Base-by-base conservation (phyloP, 2,888 invertebrate genomes). In the Pollenia labialis region DNA sequence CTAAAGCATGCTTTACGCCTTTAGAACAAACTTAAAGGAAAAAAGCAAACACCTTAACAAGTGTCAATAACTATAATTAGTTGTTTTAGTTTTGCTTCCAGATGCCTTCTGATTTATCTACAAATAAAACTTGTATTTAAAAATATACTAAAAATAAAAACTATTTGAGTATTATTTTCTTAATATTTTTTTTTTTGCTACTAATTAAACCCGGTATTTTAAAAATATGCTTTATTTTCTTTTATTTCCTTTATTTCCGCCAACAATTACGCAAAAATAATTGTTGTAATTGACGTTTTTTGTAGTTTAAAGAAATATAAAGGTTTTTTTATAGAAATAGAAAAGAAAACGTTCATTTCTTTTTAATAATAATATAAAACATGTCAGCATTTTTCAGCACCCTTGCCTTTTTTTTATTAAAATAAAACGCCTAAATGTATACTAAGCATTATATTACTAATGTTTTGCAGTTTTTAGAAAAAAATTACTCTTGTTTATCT, bases 21-120 rank as follows among this genome's bases (percentile, higher is more conserved):
- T 16, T 48, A n/a, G 4, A 2, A 2, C 4, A 69, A 32, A 1
- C 2, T 14, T 9, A 12, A 9, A 9, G 14, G 16, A 9, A 66
- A 0, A 54, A 64, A 46, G 32, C 16, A 52, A 76, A 69, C 69
- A 60, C 40, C 18, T 68, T 83, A 40, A 58, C n/a, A 44, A 72
- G 58, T 72, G 77, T 66, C 72, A 84, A 72, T 79, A 84, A 72
- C 79, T 44, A 23, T 84, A 79, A 77, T 84, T 77, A 58, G 64
- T 66, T 66, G 14, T 44, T 64, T 2, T 18, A 18, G n/a, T 58
- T 58, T 56, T 72, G 54, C 3, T 72, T 32, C 6, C 32, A 32
- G 56, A 11, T 52, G 44, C 9, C 48, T 50, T n/a, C 14, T 23
- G 11, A 32, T 74, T 56, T 81, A 68, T 58, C 50, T 72, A 32